These are phyloP conservation scores for Hestina assimilis DNA, from an alignment of 1,140 invertebrate species.

Conservation along the genomic window DNA sequence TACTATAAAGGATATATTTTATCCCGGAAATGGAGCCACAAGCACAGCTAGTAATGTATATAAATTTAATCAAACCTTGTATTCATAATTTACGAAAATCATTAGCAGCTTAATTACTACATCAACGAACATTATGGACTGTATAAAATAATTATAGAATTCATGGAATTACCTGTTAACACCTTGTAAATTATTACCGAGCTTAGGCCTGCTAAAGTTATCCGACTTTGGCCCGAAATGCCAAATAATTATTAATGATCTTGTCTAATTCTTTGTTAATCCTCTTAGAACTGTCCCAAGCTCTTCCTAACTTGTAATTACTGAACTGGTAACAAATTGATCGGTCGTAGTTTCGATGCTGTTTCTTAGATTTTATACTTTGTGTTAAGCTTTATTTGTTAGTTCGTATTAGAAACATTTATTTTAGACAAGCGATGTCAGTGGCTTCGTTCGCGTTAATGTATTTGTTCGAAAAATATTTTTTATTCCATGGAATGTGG, in stretches of 20 bases:
- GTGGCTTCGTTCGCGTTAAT: no score
- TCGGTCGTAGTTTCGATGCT: constrained; percentile 12
- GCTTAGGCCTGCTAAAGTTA: constrained; percentile 21
- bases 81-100: neutral
- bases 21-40: no score
- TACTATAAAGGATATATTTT: neutral
- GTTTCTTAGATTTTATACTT: no score
- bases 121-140: constrained; percentile 16
- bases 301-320: constrained; percentile 14
- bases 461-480: no score
- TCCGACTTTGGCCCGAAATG: constrained; percentile 19
- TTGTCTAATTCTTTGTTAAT: constrained; percentile 33
- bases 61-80: neutral
- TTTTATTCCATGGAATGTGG: no score
- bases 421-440: no score
- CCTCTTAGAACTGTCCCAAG: constrained; percentile 25
- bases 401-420: no score
- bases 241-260: constrained; percentile 40
- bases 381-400: no score
- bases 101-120: constrained; percentile 14
- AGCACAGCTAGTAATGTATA: neutral
- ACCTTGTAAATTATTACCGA: constrained; percentile 32
- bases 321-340: constrained; percentile 3
- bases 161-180: constrained; percentile 31
- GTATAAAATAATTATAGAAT: constrained; percentile 26